Conservation (phyloP, 2,113 vertebrate species). For the Lethenteron reissneri region DNA sequence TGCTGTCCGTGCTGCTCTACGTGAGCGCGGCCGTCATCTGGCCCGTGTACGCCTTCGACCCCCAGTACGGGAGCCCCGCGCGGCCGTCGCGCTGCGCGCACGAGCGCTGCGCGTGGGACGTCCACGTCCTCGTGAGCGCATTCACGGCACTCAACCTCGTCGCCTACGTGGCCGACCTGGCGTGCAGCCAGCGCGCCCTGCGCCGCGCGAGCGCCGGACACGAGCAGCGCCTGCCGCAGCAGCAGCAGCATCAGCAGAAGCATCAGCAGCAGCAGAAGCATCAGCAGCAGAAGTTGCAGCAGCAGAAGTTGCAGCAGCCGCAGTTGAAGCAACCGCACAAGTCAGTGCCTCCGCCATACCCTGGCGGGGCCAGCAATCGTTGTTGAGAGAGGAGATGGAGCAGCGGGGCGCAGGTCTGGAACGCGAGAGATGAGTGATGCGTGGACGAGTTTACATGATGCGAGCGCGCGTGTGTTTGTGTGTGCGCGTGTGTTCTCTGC, state of each 20-base stretch:
- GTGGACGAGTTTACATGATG: too few relatives aligned
- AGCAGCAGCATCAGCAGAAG: fast-evolving
- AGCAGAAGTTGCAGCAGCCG: background rate
- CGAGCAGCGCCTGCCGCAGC: fast-evolving
- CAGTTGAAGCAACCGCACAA: background rate
- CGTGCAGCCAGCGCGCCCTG: constrained; percentile 54
- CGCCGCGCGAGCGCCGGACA: constrained; percentile 8
- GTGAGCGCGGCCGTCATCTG: constrained; percentile 40
- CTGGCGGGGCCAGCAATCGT: background rate
- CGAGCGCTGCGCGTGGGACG: constrained; percentile 73
- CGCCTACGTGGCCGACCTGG: constrained; percentile 54
- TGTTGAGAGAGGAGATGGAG: constrained; percentile 20
- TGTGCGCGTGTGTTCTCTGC: too few relatives aligned
- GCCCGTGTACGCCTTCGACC: constrained; percentile 83
- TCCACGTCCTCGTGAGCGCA: constrained; percentile 61
- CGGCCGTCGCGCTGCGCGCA: constrained; percentile 38
- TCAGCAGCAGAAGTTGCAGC: fast-evolving
- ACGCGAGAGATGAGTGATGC: too few relatives aligned
- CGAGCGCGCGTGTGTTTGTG: too few relatives aligned
- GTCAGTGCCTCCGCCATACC: constrained; percentile 10
- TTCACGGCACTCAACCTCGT: constrained; percentile 68
- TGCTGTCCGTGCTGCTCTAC: constrained; percentile 43
- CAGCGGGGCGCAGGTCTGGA: too few relatives aligned
- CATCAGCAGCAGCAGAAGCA: background rate
- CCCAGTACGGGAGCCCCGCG: constrained; percentile 43